Base-by-base conservation (phyloP, 2,888 invertebrate species). In the Antheraea yamamai region DNA sequence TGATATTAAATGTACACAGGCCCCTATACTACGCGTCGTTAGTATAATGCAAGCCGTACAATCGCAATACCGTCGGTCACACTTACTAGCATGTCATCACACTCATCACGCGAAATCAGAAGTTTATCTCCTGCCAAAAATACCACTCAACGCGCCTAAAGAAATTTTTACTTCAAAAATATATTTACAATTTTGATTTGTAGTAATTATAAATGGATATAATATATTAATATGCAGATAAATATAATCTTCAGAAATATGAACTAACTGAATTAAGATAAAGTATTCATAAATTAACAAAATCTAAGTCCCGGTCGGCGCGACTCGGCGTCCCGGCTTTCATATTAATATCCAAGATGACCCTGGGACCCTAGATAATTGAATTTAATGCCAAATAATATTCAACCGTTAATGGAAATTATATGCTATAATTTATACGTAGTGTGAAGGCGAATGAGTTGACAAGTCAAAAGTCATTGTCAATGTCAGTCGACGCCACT, bases 211-310 rank as follows among this genome's bases (percentile, higher is more conserved):
- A 55, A 20, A 55, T 55, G 55, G 7, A 20, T 6, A 55, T 55
- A n/a, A 12, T n/a, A 61, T 18, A 12, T 23, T 55, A 61, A 30
- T 30, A 66, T 14, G 7, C 6, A 26, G 16, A 30, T 66, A 66
- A 66, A 66, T 66, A 66, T 66, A 66, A 16, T 66, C 26, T 66
- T 16, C 26, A 66, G 26, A 66, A 66, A 66, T 66, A 16, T 66
- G 14, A 30, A 30, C 64, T 66, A 30, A 66, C 26, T 66, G 30
- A 80, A 83, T 85, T 70, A 35, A 39, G 39, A 70, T 70, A 70
- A 70, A 70, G 70, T 39, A 10, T 10, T 39, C 35, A 39, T 70
- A 70, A 70, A 70, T 70, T 70, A 39, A 70, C 70, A 39, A 70
- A 70, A 39, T 70, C 70, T 70, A 70, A 70, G 70, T n/a, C 70